Percentiles rank a stretch among this genome's conserved stretches.
phyloP scores from a whole-genome alignment of 1,140 invertebrate species.

The Araneus ventricosus region DNA sequence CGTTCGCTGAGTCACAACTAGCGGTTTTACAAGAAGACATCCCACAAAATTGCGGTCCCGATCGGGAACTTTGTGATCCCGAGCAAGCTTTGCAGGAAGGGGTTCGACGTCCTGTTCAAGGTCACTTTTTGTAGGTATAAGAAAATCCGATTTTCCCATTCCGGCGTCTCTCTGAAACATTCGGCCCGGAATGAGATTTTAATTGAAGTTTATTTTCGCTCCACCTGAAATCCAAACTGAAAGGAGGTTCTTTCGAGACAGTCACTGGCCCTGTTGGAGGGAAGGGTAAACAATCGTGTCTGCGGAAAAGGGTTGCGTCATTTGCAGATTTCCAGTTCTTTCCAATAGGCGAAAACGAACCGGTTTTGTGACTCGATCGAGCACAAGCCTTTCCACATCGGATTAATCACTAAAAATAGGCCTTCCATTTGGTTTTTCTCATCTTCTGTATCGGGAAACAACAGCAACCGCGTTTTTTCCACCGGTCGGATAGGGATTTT shows the following conservation, averaged over 20 bases:
- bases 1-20: not conserved
- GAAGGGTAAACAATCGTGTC: conserved; percentile 32
- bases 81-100: not conserved
- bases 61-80: not conserved
- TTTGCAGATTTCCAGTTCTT: not conserved
- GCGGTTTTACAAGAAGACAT: not conserved
- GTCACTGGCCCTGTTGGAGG: not conserved
- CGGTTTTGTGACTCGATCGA: not conserved
- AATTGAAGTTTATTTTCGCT: not conserved
- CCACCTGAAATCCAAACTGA: conserved; percentile 9
- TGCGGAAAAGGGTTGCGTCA: not conserved
- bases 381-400: too few relatives aligned
- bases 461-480: too few relatives aligned
- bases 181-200: not conserved
- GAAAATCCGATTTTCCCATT: not conserved
- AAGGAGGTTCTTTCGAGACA: conserved; percentile 6
- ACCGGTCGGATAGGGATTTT: too few relatives aligned
- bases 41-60: not conserved
- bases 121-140: not conserved
- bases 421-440: too few relatives aligned
- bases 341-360: conserved; percentile 9
- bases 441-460: too few relatives aligned
- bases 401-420: too few relatives aligned
- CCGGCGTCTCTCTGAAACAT: not conserved
- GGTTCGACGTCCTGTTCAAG: conserved; percentile 3